Percentiles rank a stretch among this genome's conserved stretches.
These are phyloP conservation scores for Nilaparvata lugens DNA, from an alignment of 1,140 invertebrate genomes.

Conservation along the genomic window DNA sequence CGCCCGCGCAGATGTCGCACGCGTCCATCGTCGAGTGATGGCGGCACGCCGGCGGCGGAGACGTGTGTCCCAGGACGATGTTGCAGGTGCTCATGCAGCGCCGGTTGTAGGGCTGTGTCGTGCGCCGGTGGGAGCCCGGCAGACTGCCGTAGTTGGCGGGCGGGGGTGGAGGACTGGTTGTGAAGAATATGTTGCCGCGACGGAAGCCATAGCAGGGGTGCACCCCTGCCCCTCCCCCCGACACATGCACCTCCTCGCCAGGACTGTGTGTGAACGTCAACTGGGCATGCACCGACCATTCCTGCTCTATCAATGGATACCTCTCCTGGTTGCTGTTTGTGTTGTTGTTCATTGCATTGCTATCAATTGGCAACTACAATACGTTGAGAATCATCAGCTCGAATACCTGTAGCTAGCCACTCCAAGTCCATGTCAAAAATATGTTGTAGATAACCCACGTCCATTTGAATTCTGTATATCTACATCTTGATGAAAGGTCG, in stretches of 20 bases:
- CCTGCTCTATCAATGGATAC: constrained; percentile 26
- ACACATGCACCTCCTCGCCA: too few relatives aligned
- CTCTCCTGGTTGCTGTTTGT: not conserved
- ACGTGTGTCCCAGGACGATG: constrained; percentile 41
- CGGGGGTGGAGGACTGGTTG: constrained; percentile 34
- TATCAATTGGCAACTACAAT: too few relatives aligned
- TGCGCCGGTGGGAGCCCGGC: constrained; percentile 18
- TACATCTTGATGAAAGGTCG: too few relatives aligned
- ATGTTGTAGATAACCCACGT: too few relatives aligned
- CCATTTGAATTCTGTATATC: too few relatives aligned
- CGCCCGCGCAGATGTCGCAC: constrained; percentile 10
- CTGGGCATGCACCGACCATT: constrained; percentile 52
- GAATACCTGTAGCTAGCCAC: too few relatives aligned
- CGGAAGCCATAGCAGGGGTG: constrained; percentile 37
- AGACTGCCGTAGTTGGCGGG: constrained; percentile 24
- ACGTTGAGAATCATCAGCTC: too few relatives aligned
- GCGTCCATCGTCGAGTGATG: constrained; percentile 16
- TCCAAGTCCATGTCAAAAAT: too few relatives aligned
- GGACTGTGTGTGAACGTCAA: constrained; percentile 41
- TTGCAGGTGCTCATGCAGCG: constrained; percentile 57
- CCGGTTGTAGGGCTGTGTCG: constrained; percentile 35
- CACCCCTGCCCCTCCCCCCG: not conserved
- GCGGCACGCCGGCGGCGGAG: not conserved
- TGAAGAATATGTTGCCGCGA: constrained; percentile 44
- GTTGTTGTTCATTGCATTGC: not conserved